Evolutionary conservation across 2,888 invertebrate species (phyloP), one percentile per base, ranked within the genome.

Genomic region (Villa cingulata): DNA sequence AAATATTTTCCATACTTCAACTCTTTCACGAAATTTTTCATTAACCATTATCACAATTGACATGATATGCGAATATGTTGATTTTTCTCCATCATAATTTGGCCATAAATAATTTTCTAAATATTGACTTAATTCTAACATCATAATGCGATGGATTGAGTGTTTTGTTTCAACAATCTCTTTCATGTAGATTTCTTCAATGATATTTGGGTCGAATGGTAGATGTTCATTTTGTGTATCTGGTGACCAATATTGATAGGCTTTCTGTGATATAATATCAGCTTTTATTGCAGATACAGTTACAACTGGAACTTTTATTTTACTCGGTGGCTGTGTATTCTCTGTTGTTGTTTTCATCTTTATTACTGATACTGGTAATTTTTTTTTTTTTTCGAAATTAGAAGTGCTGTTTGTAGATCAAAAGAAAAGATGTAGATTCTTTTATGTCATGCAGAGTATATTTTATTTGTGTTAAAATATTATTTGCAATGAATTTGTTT

Each of bases 11-110:
- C 97, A 99, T 4, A 95, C 91, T 51, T 88, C 89, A 10, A 97
- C 94, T 45, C 97, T 74, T 70, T 99, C 98, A 2, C 97, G 75
- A 62, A 95, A 94, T 67, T 99, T 99, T 66, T 98, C 97, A 72
- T 98, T 99, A 41, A 97, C 82, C 89, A 98, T 92, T 1, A 90
- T 84, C n/a, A 94, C 87, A 54, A 98, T 91, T 0, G 96, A 95
- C 81, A 98, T 81, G 61, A 95, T 79, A 66, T 96, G 95, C n/a
- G 86, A 81, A 58, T 83, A 79, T 2, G 84, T 77, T 2, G 90
- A 81, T 55, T 72, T 70, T n/a, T 77, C 79, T 0, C 82, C 75
- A 46, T 75, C 72, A 67, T 89, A 98, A 70, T 96, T 89, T 1
- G 95, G 94, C 98, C 97, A 98, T 45, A 98, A 67, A 67, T 88